These are phyloP conservation scores for Lymantria monacha DNA, from an alignment of 2,888 invertebrate genomes.

Conservation along the genomic window DNA sequence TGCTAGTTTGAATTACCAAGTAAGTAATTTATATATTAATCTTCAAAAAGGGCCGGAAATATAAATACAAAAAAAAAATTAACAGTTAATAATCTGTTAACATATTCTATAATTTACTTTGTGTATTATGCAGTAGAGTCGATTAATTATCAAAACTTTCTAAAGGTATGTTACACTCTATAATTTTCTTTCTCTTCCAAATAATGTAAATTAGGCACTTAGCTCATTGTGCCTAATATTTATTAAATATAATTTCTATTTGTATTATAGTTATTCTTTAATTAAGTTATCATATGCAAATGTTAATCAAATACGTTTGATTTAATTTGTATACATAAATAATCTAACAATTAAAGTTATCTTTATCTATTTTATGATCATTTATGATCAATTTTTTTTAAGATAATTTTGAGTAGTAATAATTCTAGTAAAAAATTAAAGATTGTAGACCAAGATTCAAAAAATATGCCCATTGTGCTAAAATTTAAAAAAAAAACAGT, in stretches of 20 bases:
- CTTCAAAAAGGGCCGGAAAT: neutral
- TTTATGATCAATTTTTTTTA: neutral
- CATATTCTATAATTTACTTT: neutral
- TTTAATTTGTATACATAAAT: conserved; percentile 3
- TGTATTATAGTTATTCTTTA: conserved; percentile 11
- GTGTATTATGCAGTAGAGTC: neutral
- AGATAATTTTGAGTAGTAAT: neutral
- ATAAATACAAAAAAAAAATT: conserved; percentile 1
- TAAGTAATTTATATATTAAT: neutral
- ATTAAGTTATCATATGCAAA: conserved; percentile 12
- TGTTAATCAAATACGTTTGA: conserved; percentile 11
- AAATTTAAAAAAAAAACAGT: neutral
- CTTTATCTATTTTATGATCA: neutral
- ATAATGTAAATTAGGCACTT: conserved; percentile 2
- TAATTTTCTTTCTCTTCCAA: conserved; percentile 7
- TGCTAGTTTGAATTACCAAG: neutral
- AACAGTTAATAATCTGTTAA: neutral
- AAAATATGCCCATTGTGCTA: neutral
- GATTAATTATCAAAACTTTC: conserved; percentile 4
- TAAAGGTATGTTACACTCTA: conserved; percentile 6
- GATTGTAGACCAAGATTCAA: no score
- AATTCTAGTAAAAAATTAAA: neutral
- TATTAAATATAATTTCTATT: conserved; percentile 10
- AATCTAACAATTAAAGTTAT: neutral
- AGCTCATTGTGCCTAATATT: conserved; percentile 7